A percentile compares a stretch with the other conserved stretches of the same genome.
Evolutionary conservation across 2,888 invertebrate species (phyloP).

Genomic region (Athalia rosae): DNA sequence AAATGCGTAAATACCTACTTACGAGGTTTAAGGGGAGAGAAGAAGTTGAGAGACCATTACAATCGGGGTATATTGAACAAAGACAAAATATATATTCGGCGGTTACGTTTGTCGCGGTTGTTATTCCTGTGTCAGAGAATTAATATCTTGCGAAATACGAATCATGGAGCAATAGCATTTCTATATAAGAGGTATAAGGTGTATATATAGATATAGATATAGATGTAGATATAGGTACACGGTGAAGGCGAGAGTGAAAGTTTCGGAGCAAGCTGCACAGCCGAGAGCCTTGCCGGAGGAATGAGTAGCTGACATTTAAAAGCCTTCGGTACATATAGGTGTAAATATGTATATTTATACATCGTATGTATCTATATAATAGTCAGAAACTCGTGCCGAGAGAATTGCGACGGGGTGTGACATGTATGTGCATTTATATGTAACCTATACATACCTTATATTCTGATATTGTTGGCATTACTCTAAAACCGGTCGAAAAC

Average conservation of each 20-base stretch:
- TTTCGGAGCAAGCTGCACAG: conserved; percentile 28
- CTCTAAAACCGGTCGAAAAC: conserved; percentile 31
- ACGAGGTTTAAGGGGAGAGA: too few relatives aligned
- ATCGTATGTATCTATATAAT: background rate
- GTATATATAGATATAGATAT: background rate
- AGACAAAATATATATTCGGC: background rate
- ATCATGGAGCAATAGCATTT: conserved; percentile 47
- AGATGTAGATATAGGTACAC: background rate
- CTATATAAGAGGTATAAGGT: conserved; percentile 36
- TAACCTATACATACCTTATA: background rate
- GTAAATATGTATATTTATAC: background rate
- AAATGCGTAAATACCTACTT: too few relatives aligned
- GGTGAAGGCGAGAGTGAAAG: conserved; percentile 39
- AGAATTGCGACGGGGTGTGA: conserved; percentile 8
- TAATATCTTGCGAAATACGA: conserved; percentile 50
- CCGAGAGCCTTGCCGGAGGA: conserved; percentile 29
- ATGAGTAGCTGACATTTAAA: background rate
- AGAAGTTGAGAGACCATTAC: too few relatives aligned
- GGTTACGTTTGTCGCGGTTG: background rate
- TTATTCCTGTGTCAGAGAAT: background rate
- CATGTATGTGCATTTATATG: background rate
- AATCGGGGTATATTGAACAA: background rate
- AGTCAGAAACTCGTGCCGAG: background rate
- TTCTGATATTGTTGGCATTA: conserved; percentile 8
- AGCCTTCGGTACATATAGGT: background rate